Evolutionary conservation across 2,888 invertebrate species (phyloP), one percentile per base, ranked within the genome.

Genomic region (Polietes domitor): DNA sequence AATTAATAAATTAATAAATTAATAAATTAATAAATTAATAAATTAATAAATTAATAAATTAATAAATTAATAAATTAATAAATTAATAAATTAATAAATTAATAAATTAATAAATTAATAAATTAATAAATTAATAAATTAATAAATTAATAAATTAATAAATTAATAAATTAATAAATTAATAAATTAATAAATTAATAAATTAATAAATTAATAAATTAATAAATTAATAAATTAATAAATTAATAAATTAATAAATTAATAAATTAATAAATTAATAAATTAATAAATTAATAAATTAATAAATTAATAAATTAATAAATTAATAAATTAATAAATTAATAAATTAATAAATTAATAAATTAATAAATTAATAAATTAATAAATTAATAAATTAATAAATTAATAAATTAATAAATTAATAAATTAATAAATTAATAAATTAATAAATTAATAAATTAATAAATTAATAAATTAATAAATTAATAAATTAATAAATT

Each of bases 1-100:
- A 70, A 70, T 70, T 70, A 41, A 70, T 70, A 70, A 70, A 70
- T 70, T 43, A 70, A 70, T 70, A 70, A 70, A 70, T 47, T 70
- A 70, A 70, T 70, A 70, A 70, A 47, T 70, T 70, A 70, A 70
- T 70, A 70, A 70, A 70, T 70, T 70, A 70, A 70, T 70, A 47
- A 70, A 70, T 70, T 70, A 70, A 70, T 70, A 70, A 47, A 70
- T 70, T 47, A 70, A 70, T 70, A 70, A 63, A 63, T 63, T 63
- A 70, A 70, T 70, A 70, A 70, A 70, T 70, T 70, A 43, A 70
- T 70, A 43, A 70, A 70, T 70, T 70, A 70, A 70, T 70, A 41
- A 21, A 43, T 70, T 70, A 70, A 41, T 70, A 43, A 70, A 70
- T 70, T 70, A 68, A 43, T 43, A 43, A 43, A 43, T 43, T 43